Percentiles rank a stretch among this genome's conserved stretches.
These are phyloP conservation scores for Oryzias curvinotus DNA, from an alignment of 2,113 vertebrate species.

Conservation along the genomic window DNA sequence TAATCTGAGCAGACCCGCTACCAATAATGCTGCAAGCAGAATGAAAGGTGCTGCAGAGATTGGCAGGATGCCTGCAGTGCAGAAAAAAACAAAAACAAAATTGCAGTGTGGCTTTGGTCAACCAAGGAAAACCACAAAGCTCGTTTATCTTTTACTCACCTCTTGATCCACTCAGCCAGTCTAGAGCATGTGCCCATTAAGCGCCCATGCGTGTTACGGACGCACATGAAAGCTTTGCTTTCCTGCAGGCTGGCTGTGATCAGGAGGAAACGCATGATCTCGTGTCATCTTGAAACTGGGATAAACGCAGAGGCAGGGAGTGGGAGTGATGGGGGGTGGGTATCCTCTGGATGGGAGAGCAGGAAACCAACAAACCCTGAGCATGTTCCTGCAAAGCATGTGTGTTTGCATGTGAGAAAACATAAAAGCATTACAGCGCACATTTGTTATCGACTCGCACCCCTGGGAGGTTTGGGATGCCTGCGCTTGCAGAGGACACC, in stretches of 20 bases:
- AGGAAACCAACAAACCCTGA: conserved; percentile 1
- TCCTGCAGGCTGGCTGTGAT: background rate
- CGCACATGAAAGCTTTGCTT: background rate
- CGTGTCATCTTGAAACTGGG: conserved; percentile 25
- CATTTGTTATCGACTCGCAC: conserved; percentile 23
- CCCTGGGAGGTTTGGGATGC: conserved; percentile 23
- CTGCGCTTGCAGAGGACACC: conserved; percentile 26
- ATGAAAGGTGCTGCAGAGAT: conserved; percentile 43
- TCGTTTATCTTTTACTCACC: conserved; percentile 76
- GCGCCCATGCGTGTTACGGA: background rate
- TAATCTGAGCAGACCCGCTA: conserved; percentile 35
- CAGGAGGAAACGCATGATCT: conserved; percentile 32
- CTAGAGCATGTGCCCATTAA: conserved; percentile 9
- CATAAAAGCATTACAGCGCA: background rate
- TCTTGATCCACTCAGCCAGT: conserved; percentile 65
- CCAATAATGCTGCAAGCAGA: conserved; percentile 17
- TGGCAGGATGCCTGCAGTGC: conserved; percentile 61
- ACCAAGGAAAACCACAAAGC: conserved; percentile 30
- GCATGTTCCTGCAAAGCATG: background rate
- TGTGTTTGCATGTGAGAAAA: conserved; percentile 9
- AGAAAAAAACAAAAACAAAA: conserved; percentile 49
- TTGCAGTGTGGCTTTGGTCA: conserved; percentile 42
- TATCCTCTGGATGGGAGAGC: conserved; percentile 2
- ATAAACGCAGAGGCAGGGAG: conserved; percentile 24
- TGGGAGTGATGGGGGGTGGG: conserved; percentile 14